Base-by-base conservation (phyloP, 1,140 invertebrate genomes). In the Diuraphis noxia region DNA sequence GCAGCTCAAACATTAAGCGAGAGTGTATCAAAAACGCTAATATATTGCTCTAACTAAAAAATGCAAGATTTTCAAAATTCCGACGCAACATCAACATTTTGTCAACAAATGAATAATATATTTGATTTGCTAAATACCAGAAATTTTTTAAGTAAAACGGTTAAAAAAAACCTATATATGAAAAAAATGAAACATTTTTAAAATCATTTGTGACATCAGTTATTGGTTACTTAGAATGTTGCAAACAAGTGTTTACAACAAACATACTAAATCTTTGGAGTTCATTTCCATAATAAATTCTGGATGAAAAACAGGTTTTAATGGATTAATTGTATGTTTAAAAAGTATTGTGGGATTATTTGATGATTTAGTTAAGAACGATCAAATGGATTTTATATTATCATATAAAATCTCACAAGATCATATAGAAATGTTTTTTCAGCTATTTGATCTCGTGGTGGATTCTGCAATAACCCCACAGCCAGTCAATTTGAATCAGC, bases 1-100 rank as follows among this genome's bases (percentile, higher is more conserved):
- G 93, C 93, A 23, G 92, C 92, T 46, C 93, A 93, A 72, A 88
- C 56, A n/a, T 56, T 92, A 19, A 92, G 92, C 52, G 43, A 81
- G 34, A 43, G 34, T 82, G 92, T 92, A 25, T 25, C 52, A 36
- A 87, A 88, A 46, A 77, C 87, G 2, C 25, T 92, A 38, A 46
- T 34, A 13, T 90, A 52, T 52, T 72, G 86, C 38, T 17, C 46
- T 30, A 43, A 82, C 34, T 9, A 40, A 84, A 81, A 43, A 30
- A n/a, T 92, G 0, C 3, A 19, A 40, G 46, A 38, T 5, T 92
- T 92, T 63, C 3, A 90, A 63, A 52, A 82, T 52, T 23, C 41
- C 21, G 5, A 41, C 8, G 23, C 88, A 34, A 92, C 92, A 23
- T 40, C 79, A 23, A 40, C 81, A 40, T 92, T 92, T 38, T 89